Evolutionary conservation across 1,140 invertebrate species (phyloP).

Genomic region (Brachionus rotundiformis): DNA sequence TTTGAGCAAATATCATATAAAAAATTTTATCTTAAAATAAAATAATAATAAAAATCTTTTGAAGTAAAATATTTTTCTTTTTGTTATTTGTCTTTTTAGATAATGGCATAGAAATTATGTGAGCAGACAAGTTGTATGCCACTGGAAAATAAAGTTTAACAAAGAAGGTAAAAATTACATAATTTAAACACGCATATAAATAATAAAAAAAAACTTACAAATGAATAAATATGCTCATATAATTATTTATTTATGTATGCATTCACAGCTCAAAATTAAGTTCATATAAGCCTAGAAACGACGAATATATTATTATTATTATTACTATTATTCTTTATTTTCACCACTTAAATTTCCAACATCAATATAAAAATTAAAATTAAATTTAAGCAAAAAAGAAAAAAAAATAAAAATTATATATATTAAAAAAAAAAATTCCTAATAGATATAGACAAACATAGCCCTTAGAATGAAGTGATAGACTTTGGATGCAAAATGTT

Average conservation of each 20-base stretch:
- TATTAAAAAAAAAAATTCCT: neutral
- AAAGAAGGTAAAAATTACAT: too few relatives aligned
- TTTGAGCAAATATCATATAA: too few relatives aligned
- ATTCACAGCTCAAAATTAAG: neutral
- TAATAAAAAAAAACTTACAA: neutral
- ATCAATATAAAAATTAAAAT: constrained; percentile 2
- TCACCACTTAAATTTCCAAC: constrained; percentile 18
- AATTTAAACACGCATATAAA: too few relatives aligned
- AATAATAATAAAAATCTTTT: too few relatives aligned
- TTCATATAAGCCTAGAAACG: neutral
- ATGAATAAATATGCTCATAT: neutral
- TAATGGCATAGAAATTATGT: too few relatives aligned
- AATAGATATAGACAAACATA: neutral
- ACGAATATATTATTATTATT: neutral
- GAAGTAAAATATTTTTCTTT: too few relatives aligned
- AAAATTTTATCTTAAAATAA: too few relatives aligned
- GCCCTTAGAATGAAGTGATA: neutral
- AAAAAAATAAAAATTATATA: too few relatives aligned
- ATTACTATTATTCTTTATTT: constrained; percentile 4
- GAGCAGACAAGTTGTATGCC: too few relatives aligned
- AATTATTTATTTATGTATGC: neutral
- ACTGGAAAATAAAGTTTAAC: too few relatives aligned
- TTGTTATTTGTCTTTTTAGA: too few relatives aligned
- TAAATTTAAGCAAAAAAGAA: neutral
- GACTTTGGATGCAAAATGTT: neutral